Percentiles rank a stretch among this genome's conserved stretches.
Evolutionary conservation across 2,113 vertebrate species (phyloP).

Genomic region (Egretta garzetta): DNA sequence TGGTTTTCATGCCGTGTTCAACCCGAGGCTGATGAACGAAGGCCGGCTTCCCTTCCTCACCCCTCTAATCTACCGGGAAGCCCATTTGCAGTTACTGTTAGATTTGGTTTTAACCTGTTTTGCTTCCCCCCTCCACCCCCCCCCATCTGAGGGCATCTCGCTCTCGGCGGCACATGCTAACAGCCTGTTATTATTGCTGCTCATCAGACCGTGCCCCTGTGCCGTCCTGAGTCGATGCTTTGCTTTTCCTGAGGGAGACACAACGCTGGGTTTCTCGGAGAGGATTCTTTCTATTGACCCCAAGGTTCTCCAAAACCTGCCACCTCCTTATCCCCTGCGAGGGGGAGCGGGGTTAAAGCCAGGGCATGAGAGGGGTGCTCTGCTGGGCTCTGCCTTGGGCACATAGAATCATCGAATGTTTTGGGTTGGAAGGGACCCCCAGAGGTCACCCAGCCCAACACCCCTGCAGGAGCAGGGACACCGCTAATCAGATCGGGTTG

Average conservation of each 20-base stretch:
- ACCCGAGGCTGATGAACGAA: neutral
- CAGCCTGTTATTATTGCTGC: neutral
- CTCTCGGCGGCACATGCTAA: fast-evolving
- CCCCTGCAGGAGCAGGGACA: too few species aligned
- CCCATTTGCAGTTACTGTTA: neutral
- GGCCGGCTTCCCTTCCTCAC: neutral
- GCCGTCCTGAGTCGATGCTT: fast-evolving
- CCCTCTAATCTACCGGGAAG: neutral
- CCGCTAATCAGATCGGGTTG: too few species aligned
- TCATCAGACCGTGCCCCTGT: neutral
- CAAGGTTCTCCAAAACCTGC: neutral
- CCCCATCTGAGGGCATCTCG: neutral
- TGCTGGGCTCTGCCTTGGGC: neutral
- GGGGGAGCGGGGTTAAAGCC: neutral
- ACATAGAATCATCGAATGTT: too few species aligned
- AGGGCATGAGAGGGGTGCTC: neutral
- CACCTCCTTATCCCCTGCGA: neutral
- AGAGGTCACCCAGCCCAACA: too few species aligned
- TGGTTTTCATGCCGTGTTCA: neutral
- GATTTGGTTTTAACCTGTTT: neutral
- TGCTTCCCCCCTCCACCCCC: neutral
- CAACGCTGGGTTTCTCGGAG: neutral
- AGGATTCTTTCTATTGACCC: neutral
- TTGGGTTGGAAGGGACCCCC: too few species aligned
- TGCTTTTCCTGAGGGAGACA: neutral